A percentile compares a stretch with the other conserved stretches of the same genome.
phyloP scores from a whole-genome alignment of 2,113 vertebrate species.

The human region GRCh38 chr3:110413501-110414000 shows the following conservation, averaged over 20 bases:
- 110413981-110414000: background rate
- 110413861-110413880: background rate
- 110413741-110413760: background rate
- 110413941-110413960: background rate
- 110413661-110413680: background rate
- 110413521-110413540: conserved; percentile 38
- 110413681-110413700: background rate
- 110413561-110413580: conserved; percentile 50
- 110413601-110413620: background rate
- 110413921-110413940: background rate
- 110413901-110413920: background rate
- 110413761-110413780: background rate
- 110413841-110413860: no score
- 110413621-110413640: background rate
- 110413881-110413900: background rate
- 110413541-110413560: conserved; percentile 46
- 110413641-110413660: conserved; percentile 11
- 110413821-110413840: background rate
- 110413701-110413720: background rate
- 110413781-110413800: background rate
- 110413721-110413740: background rate
- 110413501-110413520: background rate
- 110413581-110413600: conserved; percentile 31
- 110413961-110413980: conserved; percentile 6
- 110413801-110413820: background rate